Percentiles rank a stretch among this genome's conserved stretches.
Evolutionary conservation across 2,888 invertebrate genomes (phyloP).

Genomic region (Cephus pulcher): DNA sequence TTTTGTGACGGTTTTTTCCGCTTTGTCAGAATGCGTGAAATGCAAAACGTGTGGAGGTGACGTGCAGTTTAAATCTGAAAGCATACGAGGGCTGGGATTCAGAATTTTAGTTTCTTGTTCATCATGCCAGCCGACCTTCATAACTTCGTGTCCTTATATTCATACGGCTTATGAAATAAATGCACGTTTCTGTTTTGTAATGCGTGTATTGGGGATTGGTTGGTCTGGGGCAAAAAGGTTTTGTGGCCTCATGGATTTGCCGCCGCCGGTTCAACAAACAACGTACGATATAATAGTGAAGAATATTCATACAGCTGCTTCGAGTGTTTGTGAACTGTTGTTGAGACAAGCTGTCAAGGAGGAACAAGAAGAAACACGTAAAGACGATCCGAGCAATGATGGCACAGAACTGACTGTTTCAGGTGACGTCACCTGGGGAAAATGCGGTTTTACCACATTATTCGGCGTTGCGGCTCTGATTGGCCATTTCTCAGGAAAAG

Average conservation of each 20-base stretch:
- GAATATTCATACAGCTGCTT: constrained; percentile 9
- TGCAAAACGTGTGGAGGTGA: constrained; percentile 14
- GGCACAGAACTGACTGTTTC: constrained; percentile 14
- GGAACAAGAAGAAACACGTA: constrained; percentile 14
- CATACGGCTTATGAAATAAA: constrained; percentile 9
- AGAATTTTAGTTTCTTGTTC: constrained; percentile 8
- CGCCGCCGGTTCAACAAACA: constrained; percentile 9
- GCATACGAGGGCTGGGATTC: constrained; percentile 13
- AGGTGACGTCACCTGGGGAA: constrained; percentile 23
- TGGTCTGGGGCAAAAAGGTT: constrained; percentile 7
- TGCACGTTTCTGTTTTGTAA: constrained; percentile 6
- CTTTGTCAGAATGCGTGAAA: constrained; percentile 9
- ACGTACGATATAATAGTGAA: constrained; percentile 15
- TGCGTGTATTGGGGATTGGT: constrained; percentile 13
- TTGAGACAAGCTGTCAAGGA: constrained; percentile 17
- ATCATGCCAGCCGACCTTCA: constrained; percentile 3
- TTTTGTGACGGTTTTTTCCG: neutral
- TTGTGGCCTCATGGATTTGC: constrained; percentile 20
- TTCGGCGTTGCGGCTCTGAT: constrained; percentile 23
- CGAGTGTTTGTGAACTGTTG: constrained; percentile 6
- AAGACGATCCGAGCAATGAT: neutral
- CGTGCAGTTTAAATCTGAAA: constrained; percentile 13
- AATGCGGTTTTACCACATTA: constrained; percentile 22
- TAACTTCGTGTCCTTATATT: constrained; percentile 16
- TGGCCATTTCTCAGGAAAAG: constrained; percentile 23